Evolutionary conservation across 23 tunicate genomes (phyloP).

Genomic region (Corella eumyota): DNA sequence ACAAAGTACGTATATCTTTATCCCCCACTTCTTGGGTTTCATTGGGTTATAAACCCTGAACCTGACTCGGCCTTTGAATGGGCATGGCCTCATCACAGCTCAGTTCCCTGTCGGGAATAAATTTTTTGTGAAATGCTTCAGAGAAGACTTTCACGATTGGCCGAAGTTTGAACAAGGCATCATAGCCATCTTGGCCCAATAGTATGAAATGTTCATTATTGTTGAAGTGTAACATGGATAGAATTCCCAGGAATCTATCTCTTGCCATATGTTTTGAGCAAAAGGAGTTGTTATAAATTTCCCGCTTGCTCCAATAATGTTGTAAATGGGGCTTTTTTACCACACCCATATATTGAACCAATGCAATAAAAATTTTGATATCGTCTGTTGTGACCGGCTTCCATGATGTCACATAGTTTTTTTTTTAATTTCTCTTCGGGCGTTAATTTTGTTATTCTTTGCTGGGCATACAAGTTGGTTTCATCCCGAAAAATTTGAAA

Average conservation of each 20-base stretch:
- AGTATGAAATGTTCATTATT: neutral
- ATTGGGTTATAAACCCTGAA: neutral
- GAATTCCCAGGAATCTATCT: neutral
- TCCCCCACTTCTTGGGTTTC: neutral
- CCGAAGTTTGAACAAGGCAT: neutral
- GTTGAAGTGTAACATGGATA: neutral
- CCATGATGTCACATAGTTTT: neutral
- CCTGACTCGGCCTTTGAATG: too few relatives aligned
- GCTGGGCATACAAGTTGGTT: neutral
- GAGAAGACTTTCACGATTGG: neutral
- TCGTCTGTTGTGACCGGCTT: neutral
- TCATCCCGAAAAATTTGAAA: neutral
- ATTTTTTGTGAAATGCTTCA: neutral
- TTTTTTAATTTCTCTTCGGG: neutral
- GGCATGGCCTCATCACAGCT: neutral
- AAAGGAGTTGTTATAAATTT: neutral
- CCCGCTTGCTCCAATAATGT: neutral
- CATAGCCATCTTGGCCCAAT: constrained; percentile 1
- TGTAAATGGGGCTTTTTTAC: neutral
- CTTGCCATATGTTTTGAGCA: neutral
- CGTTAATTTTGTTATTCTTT: neutral
- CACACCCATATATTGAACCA: neutral
- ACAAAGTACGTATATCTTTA: neutral
- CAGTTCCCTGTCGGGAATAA: neutral
- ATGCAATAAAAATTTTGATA: neutral